phyloP scores from a whole-genome alignment of 2,888 invertebrate species.

The Andrena trimmerana region DNA sequence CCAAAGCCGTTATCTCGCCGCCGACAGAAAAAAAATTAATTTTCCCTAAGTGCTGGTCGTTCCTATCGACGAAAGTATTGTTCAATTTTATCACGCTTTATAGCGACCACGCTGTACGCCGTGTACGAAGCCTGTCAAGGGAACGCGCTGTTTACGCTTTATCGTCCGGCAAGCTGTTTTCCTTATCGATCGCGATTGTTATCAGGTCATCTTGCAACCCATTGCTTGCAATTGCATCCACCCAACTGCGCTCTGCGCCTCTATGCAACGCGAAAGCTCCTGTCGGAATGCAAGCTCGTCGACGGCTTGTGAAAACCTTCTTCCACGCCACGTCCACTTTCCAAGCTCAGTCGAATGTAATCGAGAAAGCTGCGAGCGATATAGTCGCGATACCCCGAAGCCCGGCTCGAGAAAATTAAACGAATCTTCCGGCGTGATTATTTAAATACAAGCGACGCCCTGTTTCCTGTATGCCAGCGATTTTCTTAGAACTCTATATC shows the following conservation, averaged over 20 bases:
- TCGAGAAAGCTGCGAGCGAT: slow-evolving; percentile 6
- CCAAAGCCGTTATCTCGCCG: background rate
- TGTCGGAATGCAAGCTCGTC: slow-evolving; percentile 1
- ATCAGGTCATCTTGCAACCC: slow-evolving; percentile 71
- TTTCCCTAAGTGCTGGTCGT: slow-evolving; percentile 61
- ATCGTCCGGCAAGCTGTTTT: slow-evolving; percentile 72
- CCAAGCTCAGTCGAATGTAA: slow-evolving; percentile 1
- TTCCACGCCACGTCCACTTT: slow-evolving; percentile 4
- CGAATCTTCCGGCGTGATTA: background rate
- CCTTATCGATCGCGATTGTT: slow-evolving; percentile 75
- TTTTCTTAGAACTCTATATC: background rate
- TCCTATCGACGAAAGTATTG: slow-evolving; percentile 56
- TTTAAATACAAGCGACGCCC: background rate
- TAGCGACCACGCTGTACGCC: slow-evolving; percentile 32
- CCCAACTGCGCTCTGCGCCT: slow-evolving; percentile 36
- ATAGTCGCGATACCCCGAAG: background rate
- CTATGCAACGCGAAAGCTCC: slow-evolving; percentile 44
- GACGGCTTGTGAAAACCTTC: slow-evolving; percentile 26
- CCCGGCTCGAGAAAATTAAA: background rate
- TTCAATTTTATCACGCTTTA: slow-evolving; percentile 61
- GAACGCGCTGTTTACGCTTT: slow-evolving; percentile 71
- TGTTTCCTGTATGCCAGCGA: background rate
- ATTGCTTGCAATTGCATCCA: slow-evolving; percentile 69
- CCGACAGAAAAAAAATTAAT: slow-evolving; percentile 53
- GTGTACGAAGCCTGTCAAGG: slow-evolving; percentile 60